A percentile compares a stretch with the other conserved stretches of the same genome.
phyloP scores from a whole-genome alignment of 1,140 invertebrate species.

The Anagrus nilaparvatae region DNA sequence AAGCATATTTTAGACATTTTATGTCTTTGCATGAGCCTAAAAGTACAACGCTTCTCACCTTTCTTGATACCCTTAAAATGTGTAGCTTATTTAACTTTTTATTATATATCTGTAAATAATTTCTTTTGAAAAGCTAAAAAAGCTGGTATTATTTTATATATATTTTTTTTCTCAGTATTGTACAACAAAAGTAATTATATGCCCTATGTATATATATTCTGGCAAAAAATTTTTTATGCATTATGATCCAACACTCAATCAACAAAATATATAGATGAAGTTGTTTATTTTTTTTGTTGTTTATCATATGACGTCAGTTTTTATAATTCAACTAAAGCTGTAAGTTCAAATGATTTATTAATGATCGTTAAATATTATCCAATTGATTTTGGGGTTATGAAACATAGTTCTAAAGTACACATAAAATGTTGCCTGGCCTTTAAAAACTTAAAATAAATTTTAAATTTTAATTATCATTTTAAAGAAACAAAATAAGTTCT shows the following conservation, averaged over 20 bases:
- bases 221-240: conserved; percentile 30
- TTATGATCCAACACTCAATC: conserved; percentile 38
- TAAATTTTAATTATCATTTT: conserved; percentile 1
- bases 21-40: no score
- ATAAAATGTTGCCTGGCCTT: conserved; percentile 39
- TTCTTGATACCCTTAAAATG: conserved; percentile 38
- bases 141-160: conserved; percentile 19
- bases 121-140: conserved; percentile 16
- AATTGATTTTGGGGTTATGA: conserved; percentile 29
- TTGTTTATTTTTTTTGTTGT: conserved; percentile 36
- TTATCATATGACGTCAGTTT: conserved; percentile 37
- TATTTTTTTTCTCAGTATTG: conserved; percentile 28
- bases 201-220: conserved; percentile 34
- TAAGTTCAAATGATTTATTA: conserved; percentile 44
- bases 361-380: conserved; percentile 33
- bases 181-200: conserved; percentile 42
- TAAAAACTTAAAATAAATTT: conserved; percentile 8
- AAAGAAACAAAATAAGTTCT: conserved; percentile 6
- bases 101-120: conserved; percentile 17
- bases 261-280: conserved; percentile 39
- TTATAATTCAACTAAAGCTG: conserved; percentile 41
- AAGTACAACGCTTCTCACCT: no score
- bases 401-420: no score
- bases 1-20: no score
- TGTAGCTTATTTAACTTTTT: conserved; percentile 20